These are phyloP conservation scores for Chromoteleia sp. DNA, from an alignment of 2,888 invertebrate species.

Conservation along the genomic window DNA sequence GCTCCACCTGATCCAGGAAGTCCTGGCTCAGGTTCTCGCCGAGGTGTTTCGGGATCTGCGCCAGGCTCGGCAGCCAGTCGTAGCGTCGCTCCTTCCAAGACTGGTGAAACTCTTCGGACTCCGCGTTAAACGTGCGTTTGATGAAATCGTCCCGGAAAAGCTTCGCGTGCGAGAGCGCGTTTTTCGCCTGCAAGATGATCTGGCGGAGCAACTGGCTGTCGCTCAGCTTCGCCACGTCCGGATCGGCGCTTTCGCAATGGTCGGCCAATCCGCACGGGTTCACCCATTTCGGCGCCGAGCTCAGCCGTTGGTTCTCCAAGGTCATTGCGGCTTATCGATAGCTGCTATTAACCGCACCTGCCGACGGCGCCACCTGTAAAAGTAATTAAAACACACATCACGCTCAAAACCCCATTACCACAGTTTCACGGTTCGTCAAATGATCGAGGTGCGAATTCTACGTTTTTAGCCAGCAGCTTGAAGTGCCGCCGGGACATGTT, in stretches of 20 bases:
- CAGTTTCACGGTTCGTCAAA: conserved; percentile 35
- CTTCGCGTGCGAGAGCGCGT: conserved; percentile 84
- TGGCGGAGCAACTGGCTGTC: conserved; percentile 83
- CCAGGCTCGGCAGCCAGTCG: conserved; percentile 85
- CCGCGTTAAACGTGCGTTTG: conserved; percentile 83
- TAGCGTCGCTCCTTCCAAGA: conserved; percentile 84
- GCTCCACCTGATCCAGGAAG: conserved; percentile 84
- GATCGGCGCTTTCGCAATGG: conserved; percentile 77
- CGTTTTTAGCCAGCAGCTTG: conserved; percentile 18
- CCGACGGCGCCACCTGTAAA: conserved; percentile 55
- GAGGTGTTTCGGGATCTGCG: conserved; percentile 85
- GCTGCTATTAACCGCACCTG: conserved; percentile 52
- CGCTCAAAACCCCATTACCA: conserved; percentile 48
- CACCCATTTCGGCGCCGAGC: conserved; percentile 85
- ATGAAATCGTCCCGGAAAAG: conserved; percentile 84
- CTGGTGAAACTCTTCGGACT: conserved; percentile 82
- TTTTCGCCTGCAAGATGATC: conserved; percentile 84
- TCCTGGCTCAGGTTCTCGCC: conserved; percentile 83
- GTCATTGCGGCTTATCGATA: conserved; percentile 78
- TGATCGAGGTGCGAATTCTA: conserved; percentile 38
- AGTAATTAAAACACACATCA: conserved; percentile 64
- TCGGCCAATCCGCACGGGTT: conserved; percentile 84
- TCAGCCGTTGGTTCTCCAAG: conserved; percentile 76
- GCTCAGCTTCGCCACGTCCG: conserved; percentile 78
- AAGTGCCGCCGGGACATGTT: conserved; percentile 7